Percentiles rank a stretch among this genome's conserved stretches.
Evolutionary conservation across 2,797 vertebrate genomes (phyloP).

Genomic region (Sebastes miniatus): DNA sequence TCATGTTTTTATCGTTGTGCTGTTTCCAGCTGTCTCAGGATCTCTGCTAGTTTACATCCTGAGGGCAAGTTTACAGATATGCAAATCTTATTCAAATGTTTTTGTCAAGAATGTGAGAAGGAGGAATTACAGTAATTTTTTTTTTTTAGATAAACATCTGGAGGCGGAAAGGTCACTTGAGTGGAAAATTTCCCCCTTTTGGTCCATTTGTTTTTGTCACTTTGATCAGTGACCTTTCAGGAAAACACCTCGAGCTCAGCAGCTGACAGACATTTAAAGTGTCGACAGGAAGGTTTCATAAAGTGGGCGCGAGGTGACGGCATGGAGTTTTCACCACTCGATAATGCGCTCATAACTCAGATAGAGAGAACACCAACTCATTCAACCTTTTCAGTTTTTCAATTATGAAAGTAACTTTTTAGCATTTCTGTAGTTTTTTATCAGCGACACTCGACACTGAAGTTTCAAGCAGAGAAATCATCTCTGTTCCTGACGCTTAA

Average conservation of each 20-base stretch:
- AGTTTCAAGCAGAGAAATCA: not conserved
- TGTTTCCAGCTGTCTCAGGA: too few species aligned
- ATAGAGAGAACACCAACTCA: not conserved
- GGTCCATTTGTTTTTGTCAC: not conserved
- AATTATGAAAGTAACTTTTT: not conserved
- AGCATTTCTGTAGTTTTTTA: not conserved
- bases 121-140: not conserved
- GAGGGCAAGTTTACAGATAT: not conserved
- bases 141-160: not conserved
- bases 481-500: not conserved
- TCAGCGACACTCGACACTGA: not conserved
- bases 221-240: slow-evolving; percentile 25
- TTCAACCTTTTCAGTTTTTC: not conserved
- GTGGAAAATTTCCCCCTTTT: slow-evolving; percentile 12
- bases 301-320: not conserved
- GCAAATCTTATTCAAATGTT: slow-evolving; percentile 52
- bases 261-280: slow-evolving; percentile 10
- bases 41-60: not conserved
- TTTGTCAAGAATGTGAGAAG: not conserved
- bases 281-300: not conserved
- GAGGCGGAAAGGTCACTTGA: not conserved
- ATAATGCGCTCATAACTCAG: not conserved
- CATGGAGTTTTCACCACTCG: not conserved
- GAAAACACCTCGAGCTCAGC: not conserved
- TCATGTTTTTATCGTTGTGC: not conserved